phyloP scores from a whole-genome alignment of 2,797 vertebrate species.

The Lates japonicus region DNA sequence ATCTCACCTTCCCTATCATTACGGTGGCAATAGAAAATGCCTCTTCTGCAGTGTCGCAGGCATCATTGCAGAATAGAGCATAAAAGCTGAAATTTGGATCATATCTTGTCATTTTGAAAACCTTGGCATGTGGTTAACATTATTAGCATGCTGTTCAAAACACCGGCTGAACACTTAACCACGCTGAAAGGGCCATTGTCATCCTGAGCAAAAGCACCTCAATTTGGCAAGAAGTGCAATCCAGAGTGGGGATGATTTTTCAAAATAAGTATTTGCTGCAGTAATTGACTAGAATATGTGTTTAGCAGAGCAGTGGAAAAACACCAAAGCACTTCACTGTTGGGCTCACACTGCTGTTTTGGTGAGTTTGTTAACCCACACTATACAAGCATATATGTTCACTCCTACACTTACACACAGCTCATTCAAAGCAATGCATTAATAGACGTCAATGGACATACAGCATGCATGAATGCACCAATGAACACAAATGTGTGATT shows the following conservation, averaged over 20 bases:
- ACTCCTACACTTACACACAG: constrained; percentile 5
- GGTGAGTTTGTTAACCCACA: constrained; percentile 44
- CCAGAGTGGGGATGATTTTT: constrained; percentile 33
- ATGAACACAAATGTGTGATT: constrained; percentile 20
- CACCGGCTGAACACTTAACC: constrained; percentile 49
- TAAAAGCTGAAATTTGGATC: constrained; percentile 48
- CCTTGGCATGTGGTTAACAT: constrained; percentile 35
- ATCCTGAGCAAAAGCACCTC: constrained; percentile 44
- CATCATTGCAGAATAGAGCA: constrained; percentile 19
- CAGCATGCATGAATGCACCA: constrained; percentile 43
- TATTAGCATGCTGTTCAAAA: constrained; percentile 60
- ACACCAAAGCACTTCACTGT: constrained; percentile 5
- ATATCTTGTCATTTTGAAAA: constrained; percentile 45
- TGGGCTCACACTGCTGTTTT: constrained; percentile 11
- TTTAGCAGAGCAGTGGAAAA: constrained; percentile 35
- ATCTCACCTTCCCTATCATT: constrained; percentile 28
- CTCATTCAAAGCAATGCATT: constrained; percentile 24
- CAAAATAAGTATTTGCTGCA: constrained; percentile 47
- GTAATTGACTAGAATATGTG: constrained; percentile 48
- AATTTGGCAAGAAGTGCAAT: constrained; percentile 50
- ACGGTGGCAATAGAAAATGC: not conserved
- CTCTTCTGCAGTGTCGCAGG: not conserved
- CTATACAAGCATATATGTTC: not conserved
- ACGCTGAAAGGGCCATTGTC: constrained; percentile 55
- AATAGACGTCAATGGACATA: constrained; percentile 30